A percentile compares a stretch with the other conserved stretches of the same genome.
Conservation (phyloP, 2,113 vertebrate genomes). For the Promerops cafer region DNA sequence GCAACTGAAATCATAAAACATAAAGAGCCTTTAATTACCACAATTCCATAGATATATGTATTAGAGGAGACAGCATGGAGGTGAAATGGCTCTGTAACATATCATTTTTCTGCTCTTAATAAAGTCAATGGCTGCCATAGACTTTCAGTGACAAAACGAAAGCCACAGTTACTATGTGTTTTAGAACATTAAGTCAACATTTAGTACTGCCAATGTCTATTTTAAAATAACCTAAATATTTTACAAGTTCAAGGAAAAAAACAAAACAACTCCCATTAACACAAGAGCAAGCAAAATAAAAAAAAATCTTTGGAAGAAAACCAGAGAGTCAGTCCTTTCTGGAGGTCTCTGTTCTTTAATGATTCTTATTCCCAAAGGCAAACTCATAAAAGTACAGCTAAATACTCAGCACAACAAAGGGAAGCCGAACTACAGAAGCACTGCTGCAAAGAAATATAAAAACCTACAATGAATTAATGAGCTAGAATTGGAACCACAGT, state of each 20-base stretch:
- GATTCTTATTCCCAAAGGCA: background rate
- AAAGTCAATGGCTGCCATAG: background rate
- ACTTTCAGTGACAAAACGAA: background rate
- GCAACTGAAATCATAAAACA: slow-evolving; percentile 34
- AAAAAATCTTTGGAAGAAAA: background rate
- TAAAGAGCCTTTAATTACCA: slow-evolving; percentile 13
- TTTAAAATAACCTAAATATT: background rate
- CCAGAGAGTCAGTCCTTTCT: background rate
- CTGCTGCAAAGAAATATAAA: background rate
- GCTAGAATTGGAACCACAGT: background rate
- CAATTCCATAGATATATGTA: background rate
- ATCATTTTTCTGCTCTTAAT: background rate
- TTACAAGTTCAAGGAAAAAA: background rate
- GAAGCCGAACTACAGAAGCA: background rate
- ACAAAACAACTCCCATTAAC: background rate
- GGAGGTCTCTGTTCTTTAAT: background rate
- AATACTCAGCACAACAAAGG: background rate
- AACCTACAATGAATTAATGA: background rate
- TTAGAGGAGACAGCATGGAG: slow-evolving; percentile 2
- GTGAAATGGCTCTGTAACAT: slow-evolving; percentile 1
- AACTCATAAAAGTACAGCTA: background rate
- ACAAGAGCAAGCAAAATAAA: background rate
- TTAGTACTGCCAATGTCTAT: background rate
- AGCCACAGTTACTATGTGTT: background rate
- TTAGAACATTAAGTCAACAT: background rate